A percentile compares a stretch with the other conserved stretches of the same genome.
Conservation (phyloP, 2,888 invertebrate genomes). For the Phaonia tiefii region DNA sequence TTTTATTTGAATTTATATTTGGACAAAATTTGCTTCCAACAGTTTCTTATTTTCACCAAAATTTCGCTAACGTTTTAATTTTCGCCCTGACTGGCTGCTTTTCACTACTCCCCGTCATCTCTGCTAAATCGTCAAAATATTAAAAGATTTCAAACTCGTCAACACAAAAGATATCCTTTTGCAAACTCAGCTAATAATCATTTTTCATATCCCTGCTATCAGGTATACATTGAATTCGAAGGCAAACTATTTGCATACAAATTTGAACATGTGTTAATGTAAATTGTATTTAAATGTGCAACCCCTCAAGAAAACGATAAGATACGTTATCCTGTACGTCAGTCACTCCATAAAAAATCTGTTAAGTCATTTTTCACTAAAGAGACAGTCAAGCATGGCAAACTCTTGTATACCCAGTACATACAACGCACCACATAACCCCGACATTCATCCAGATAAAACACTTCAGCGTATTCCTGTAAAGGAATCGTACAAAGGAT, state of each 20-base stretch:
- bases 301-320: not conserved
- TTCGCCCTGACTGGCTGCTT: too few species aligned
- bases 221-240: not conserved
- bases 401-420: not conserved
- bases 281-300: not conserved
- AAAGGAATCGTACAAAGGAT: too few species aligned
- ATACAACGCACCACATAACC: not conserved
- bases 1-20: too few species aligned
- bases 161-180: too few species aligned
- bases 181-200: too few species aligned
- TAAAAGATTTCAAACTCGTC: too few species aligned
- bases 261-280: not conserved
- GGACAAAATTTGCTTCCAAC: too few species aligned
- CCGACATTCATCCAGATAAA: not conserved
- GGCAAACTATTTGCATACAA: not conserved
- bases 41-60: too few species aligned
- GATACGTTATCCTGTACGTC: not conserved
- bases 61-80: too few species aligned
- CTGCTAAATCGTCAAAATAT: too few species aligned
- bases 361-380: not conserved
- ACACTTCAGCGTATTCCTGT: not conserved
- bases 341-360: slow-evolving; percentile 27
- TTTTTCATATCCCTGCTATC: not conserved
- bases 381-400: not conserved
- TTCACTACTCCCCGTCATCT: too few species aligned